Base-by-base conservation (phyloP, 92 coral and sea anemone species). In the Montipora capitata region DNA sequence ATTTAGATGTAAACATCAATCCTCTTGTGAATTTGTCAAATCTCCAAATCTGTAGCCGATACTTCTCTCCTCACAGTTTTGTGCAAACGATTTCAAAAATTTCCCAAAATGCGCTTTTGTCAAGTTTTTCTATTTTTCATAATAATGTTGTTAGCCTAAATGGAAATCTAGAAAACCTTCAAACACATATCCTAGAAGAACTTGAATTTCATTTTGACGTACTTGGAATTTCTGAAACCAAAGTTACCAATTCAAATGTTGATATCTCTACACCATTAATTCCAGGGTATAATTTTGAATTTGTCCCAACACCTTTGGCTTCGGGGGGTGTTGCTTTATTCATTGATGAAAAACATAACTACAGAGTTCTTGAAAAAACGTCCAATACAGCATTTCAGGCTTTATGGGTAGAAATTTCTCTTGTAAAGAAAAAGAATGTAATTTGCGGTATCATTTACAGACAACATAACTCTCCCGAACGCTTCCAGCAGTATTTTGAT, bases 401-500 rank as follows among this genome's bases (percentile, higher is more conserved):
- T 45, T 45, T 45, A 45, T 70, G 76, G 76, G 4, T 70, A 38
- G 45, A 70, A 38, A 70, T 70, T n/a, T 38, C 44, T 70, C 41
- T 70, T 70, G 76, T 6, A 78, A 82, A 65, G 68, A 73, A 84
- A 14, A 76, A 64, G 20, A 84, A 73, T 13, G 57, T 81, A 16
- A 91, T 79, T 12, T 91, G 91, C 68, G 78, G 70, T 10, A 68
- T 75, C 16, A 58, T 78, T 20, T 88, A 82, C 45, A 62, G 79
- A 7, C 92, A 89, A 49, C 92, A 89, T 45, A 82, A 76, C 65
- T 41, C 73, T 0, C 90, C 93, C 45, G 79, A 90, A 49, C 27
- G 63, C 4, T 90, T 90, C 67, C 86, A 45, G 57, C 59, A 17
- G 3, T 90, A 90, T 83, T 84, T 90, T 71, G 93, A 90, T 4